phyloP scores from a whole-genome alignment of 2,888 invertebrate species.

The Polymixis flavicincta region DNA sequence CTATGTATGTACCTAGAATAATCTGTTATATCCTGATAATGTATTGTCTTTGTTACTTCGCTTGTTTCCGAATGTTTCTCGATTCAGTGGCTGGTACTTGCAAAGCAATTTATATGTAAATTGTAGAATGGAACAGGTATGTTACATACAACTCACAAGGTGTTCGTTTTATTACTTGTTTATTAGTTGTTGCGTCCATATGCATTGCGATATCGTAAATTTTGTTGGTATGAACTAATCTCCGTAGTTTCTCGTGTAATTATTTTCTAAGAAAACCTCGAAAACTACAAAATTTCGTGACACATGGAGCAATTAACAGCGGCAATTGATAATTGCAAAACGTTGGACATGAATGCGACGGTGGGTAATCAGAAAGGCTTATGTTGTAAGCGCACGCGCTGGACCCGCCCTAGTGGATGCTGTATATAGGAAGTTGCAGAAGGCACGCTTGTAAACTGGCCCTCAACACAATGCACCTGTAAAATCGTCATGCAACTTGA shows the following conservation, averaged over 20 bases:
- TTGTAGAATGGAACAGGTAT: conserved; percentile 34
- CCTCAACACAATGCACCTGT: not conserved
- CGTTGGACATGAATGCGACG: conserved; percentile 18
- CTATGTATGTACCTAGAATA: conserved; percentile 27
- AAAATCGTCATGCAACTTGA: no score
- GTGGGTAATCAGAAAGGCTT: conserved; percentile 35
- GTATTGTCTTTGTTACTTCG: conserved; percentile 53
- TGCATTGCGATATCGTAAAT: conserved; percentile 20
- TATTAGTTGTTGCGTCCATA: conserved; percentile 40
- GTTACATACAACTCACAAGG: conserved; percentile 40
- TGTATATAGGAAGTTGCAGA: conserved; percentile 19
- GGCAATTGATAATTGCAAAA: conserved; percentile 47
- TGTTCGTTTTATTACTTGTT: conserved; percentile 55
- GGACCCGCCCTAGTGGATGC: conserved; percentile 20
- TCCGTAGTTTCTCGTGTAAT: conserved; percentile 18
- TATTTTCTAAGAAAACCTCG: conserved; percentile 28
- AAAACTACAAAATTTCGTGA: conserved; percentile 29
- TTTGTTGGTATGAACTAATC: conserved; percentile 15
- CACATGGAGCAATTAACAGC: conserved; percentile 43
- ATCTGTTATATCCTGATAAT: conserved; percentile 55
- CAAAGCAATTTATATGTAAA: conserved; percentile 50
- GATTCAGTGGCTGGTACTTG: conserved; percentile 38
- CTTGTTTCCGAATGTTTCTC: conserved; percentile 50
- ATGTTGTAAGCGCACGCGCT: conserved; percentile 49
- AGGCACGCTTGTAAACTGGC: conserved; percentile 5